These are phyloP conservation scores for Sphinx pinastri DNA, from an alignment of 2,888 invertebrate species.

Conservation along the genomic window DNA sequence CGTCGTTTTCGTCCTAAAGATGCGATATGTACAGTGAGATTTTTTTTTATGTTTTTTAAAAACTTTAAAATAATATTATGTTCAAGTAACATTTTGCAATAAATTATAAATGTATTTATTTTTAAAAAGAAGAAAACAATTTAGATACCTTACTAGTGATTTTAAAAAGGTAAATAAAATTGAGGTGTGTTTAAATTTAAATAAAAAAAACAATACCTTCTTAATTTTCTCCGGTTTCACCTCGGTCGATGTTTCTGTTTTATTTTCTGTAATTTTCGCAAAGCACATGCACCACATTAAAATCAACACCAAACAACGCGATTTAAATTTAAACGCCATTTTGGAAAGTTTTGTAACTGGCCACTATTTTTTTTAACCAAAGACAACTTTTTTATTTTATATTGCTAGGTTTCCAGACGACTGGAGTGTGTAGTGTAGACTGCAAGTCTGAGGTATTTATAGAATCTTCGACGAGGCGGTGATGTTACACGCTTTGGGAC, in stretches of 20 bases:
- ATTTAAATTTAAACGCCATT: conserved; percentile 44
- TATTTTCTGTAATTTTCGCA: conserved; percentile 53
- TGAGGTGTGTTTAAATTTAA: too few relatives aligned
- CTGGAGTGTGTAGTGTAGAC: conserved; percentile 59
- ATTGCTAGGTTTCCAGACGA: conserved; percentile 53
- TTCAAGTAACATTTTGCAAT: too few relatives aligned
- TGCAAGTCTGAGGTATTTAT: conserved; percentile 61
- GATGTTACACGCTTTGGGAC: conserved; percentile 38
- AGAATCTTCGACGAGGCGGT: conserved; percentile 57
- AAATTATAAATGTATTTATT: too few relatives aligned
- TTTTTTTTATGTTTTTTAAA: too few relatives aligned
- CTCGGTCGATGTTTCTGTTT: conserved; percentile 49
- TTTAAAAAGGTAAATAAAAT: neutral
- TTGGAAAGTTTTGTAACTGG: conserved; percentile 32
- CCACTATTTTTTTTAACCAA: conserved; percentile 26
- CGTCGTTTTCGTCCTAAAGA: too few relatives aligned
- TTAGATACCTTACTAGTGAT: neutral
- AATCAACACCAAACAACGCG: conserved; percentile 49
- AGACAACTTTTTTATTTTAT: conserved; percentile 32
- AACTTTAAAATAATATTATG: too few relatives aligned
- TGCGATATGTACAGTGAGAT: too few relatives aligned
- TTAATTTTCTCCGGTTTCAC: conserved; percentile 43
- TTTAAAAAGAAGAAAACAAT: neutral
- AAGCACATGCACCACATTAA: conserved; percentile 48
- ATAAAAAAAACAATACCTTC: conserved; percentile 44